phyloP scores from a whole-genome alignment of 64 coral and sea anemone genomes.

The Porites lutea region DNA sequence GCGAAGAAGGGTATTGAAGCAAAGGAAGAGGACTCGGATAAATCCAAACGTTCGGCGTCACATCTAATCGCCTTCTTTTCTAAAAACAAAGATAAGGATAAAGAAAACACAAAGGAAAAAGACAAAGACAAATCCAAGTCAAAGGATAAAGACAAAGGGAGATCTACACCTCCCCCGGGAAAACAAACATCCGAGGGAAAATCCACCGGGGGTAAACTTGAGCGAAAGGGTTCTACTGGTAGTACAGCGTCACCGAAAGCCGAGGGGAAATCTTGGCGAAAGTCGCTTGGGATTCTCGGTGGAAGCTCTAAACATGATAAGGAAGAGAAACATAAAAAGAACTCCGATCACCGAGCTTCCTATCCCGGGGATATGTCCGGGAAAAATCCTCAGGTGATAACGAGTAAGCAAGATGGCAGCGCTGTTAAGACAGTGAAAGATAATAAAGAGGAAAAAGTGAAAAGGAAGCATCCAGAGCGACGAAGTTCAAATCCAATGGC shows the following conservation, averaged over 20 bases:
- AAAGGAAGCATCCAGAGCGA: neutral
- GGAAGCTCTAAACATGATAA: constrained; percentile 44
- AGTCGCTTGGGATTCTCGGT: constrained; percentile 36
- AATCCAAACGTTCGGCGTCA: constrained; percentile 35
- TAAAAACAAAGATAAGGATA: constrained; percentile 28
- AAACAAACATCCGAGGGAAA: constrained; percentile 11
- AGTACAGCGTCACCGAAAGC: neutral
- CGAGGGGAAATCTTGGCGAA: constrained; percentile 34
- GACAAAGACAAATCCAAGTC: constrained; percentile 36
- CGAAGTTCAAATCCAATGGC: neutral
- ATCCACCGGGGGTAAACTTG: constrained; percentile 20
- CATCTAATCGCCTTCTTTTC: constrained; percentile 35
- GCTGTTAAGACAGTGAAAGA: neutral
- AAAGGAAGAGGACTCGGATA: constrained; percentile 13
- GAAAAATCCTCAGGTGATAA: neutral
- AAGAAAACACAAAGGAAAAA: constrained; percentile 20
- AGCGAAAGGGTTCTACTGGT: constrained; percentile 3
- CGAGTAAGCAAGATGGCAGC: neutral
- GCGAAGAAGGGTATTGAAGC: neutral
- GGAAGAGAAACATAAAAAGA: constrained; percentile 34
- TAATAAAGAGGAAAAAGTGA: constrained; percentile 2
- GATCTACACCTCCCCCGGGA: constrained; percentile 16
- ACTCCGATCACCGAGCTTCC: neutral
- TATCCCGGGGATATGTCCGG: neutral
- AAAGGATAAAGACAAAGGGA: constrained; percentile 37